phyloP scores from a whole-genome alignment of 2,797 vertebrate species.

The Sebastes trivittatus region DNA sequence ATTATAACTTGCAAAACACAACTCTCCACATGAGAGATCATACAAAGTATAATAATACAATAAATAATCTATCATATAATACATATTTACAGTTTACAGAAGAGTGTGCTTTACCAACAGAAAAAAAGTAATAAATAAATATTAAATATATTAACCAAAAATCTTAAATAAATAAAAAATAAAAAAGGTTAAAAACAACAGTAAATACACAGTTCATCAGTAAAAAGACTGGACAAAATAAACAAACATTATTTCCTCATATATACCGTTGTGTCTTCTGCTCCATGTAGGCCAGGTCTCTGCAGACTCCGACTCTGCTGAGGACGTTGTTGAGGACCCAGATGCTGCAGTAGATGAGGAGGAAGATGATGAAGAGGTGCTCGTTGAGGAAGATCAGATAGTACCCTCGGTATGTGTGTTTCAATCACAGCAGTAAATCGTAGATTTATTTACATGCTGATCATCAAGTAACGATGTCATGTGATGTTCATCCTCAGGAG shows the following conservation, averaged over 20 bases:
- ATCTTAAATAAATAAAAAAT: too few relatives aligned
- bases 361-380: conserved; percentile 80
- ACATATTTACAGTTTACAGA: too few relatives aligned
- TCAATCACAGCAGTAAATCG: neutral
- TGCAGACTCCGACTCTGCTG: conserved; percentile 72
- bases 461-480: neutral
- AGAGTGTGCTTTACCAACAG: too few relatives aligned
- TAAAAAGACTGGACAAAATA: neutral
- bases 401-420: conserved; percentile 61
- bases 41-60: too few relatives aligned
- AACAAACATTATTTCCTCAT: neutral
- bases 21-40: too few relatives aligned
- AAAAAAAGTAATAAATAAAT: too few relatives aligned
- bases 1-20: too few relatives aligned
- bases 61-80: too few relatives aligned
- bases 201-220: neutral
- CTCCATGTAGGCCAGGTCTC: conserved; percentile 63
- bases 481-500: conserved; percentile 58
- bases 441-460: neutral
- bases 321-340: conserved; percentile 61
- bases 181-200: neutral
- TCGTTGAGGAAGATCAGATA: conserved; percentile 79
- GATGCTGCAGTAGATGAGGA: conserved; percentile 80
- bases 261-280: neutral
- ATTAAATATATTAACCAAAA: too few relatives aligned